A percentile compares a stretch with the other conserved stretches of the same genome.
Evolutionary conservation across 2,888 invertebrate genomes (phyloP).

Genomic region (Tinea pellionella): DNA sequence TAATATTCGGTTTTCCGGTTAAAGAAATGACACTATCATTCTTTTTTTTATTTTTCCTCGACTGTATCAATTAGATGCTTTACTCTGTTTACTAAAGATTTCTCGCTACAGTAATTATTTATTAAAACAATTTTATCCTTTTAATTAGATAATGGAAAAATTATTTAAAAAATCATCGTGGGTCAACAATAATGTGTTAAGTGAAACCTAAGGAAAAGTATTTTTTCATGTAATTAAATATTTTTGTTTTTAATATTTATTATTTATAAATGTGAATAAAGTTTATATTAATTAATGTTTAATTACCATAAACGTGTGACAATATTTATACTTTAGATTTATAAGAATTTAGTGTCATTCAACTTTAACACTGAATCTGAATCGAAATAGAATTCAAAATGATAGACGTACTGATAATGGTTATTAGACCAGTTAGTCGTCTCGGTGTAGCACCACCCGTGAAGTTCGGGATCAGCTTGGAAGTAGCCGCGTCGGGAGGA

Average conservation of each 20-base stretch:
- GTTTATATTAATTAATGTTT: background rate
- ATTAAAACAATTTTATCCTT: background rate
- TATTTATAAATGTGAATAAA: background rate
- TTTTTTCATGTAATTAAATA: background rate
- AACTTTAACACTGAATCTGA: too few species aligned
- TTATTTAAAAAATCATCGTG: background rate
- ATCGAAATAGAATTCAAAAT: too few species aligned
- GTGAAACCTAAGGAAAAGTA: background rate
- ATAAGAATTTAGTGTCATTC: too few species aligned
- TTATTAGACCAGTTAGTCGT: too few species aligned
- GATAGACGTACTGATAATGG: too few species aligned
- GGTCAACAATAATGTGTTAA: background rate
- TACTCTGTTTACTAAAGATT: background rate
- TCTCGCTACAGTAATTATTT: background rate
- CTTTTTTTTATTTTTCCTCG: background rate
- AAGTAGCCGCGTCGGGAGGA: too few species aligned
- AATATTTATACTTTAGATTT: too few species aligned
- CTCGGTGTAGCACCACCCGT: too few species aligned
- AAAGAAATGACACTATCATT: background rate
- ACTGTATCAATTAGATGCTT: background rate
- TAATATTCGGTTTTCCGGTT: background rate
- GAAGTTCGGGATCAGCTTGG: too few species aligned
- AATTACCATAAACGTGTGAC: background rate
- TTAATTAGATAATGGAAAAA: slow-evolving; percentile 1
- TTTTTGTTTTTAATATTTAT: background rate